Evolutionary conservation across 2,888 invertebrate species (phyloP).

Genomic region (Nematopogon swammerdamellus): DNA sequence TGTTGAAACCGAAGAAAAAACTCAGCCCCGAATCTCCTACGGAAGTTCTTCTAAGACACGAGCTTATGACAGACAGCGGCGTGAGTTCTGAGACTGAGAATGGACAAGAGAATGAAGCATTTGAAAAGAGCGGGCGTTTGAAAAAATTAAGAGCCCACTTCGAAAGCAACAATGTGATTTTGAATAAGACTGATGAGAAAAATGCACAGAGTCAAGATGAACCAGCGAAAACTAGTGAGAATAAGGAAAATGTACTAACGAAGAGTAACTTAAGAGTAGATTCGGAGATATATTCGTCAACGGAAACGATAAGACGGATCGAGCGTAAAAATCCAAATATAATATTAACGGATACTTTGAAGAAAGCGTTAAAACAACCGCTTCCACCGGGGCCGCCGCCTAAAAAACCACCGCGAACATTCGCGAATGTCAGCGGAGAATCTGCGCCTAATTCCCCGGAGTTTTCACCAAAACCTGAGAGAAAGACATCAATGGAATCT

Average conservation of each 20-base stretch:
- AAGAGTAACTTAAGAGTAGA: slow-evolving; percentile 26
- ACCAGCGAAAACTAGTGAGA: slow-evolving; percentile 15
- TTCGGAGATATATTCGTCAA: slow-evolving; percentile 26
- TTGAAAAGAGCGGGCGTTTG: slow-evolving; percentile 20
- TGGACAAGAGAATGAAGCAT: slow-evolving; percentile 24
- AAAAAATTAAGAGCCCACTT: slow-evolving; percentile 11
- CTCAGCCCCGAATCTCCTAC: slow-evolving; percentile 7
- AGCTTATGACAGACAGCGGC: slow-evolving; percentile 46
- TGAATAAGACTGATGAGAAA: slow-evolving; percentile 22
- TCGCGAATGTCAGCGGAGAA: slow-evolving; percentile 28
- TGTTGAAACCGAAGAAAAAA: slow-evolving; percentile 30
- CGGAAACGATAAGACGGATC: slow-evolving; percentile 34
- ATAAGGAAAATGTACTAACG: slow-evolving; percentile 9
- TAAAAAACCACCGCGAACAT: slow-evolving; percentile 70
- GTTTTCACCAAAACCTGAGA: slow-evolving; percentile 19
- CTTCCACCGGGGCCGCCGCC: slow-evolving; percentile 70
- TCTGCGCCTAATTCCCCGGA: background rate
- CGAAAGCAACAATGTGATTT: slow-evolving; percentile 6
- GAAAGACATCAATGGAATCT: background rate
- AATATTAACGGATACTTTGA: slow-evolving; percentile 57
- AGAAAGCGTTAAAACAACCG: slow-evolving; percentile 64
- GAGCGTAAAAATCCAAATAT: slow-evolving; percentile 44
- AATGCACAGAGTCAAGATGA: slow-evolving; percentile 10
- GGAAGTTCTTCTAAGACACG: slow-evolving; percentile 26
- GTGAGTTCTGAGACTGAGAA: slow-evolving; percentile 51